Evolutionary conservation across 2,888 invertebrate genomes (phyloP).

Genomic region (Athripsodes cinereus): DNA sequence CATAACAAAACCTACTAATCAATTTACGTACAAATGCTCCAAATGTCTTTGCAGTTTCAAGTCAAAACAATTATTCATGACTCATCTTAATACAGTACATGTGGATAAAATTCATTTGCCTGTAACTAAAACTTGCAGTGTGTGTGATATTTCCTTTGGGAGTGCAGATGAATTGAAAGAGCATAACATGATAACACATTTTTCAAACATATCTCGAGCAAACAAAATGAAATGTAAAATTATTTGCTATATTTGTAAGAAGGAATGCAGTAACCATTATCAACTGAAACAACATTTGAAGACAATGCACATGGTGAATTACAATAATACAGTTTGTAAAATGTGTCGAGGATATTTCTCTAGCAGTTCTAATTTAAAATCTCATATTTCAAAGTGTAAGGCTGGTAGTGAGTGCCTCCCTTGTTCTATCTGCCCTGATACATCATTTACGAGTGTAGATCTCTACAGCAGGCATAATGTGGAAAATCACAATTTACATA

Average conservation of each 20-base stretch:
- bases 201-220: neutral
- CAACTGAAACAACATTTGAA: slow-evolving; percentile 10
- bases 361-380: neutral
- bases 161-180: slow-evolving; percentile 10
- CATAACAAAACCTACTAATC: too few relatives aligned
- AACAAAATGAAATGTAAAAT: neutral
- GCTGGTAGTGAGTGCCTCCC: neutral
- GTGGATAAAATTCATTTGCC: slow-evolving; percentile 5
- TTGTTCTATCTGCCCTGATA: slow-evolving; percentile 7
- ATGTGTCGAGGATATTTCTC: neutral
- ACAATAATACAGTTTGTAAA: neutral
- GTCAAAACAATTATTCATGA: neutral
- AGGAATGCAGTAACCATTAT: neutral
- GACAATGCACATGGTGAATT: slow-evolving; percentile 7
- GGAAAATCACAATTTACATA: neutral
- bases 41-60: neutral
- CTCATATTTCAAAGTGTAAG: neutral
- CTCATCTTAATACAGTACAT: slow-evolving; percentile 1
- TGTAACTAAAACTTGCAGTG: slow-evolving; percentile 12
- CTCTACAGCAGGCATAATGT: neutral
- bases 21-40: neutral
- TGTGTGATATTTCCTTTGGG: slow-evolving; percentile 16
- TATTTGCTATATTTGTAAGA: slow-evolving; percentile 5
- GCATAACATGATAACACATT: slow-evolving; percentile 22
- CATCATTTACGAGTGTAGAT: neutral